A percentile compares a stretch with the other conserved stretches of the same genome.
Conservation (phyloP, 2,797 vertebrate genomes). For the Tolypeutes matacus region DNA sequence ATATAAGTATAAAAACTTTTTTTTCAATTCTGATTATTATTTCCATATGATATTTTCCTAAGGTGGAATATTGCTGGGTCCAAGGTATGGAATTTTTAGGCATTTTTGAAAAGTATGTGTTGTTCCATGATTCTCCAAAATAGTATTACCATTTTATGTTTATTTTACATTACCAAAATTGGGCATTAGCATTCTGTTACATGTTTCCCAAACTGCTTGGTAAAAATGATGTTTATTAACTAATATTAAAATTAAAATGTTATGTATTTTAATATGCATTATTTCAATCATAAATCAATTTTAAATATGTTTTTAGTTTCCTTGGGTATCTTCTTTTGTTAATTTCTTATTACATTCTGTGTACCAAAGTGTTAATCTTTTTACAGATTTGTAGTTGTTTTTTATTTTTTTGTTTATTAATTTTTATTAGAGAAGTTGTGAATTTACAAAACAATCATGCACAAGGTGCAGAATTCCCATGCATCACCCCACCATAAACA, state of each 20-base stretch:
- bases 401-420: not conserved
- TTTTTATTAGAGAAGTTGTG: too few relatives aligned
- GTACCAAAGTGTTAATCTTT: not conserved
- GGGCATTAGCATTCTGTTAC: not conserved
- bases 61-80: not conserved
- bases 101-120: not conserved
- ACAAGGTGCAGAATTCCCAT: too few relatives aligned
- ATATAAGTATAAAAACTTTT: not conserved
- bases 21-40: not conserved
- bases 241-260: not conserved
- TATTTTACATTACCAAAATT: not conserved
- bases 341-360: not conserved
- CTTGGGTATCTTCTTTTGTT: not conserved
- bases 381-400: not conserved
- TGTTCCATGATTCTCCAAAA: not conserved
- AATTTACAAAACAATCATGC: too few relatives aligned
- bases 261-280: not conserved
- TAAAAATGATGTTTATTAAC: not conserved
- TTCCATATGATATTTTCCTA: not conserved
- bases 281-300: not conserved
- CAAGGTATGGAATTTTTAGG: not conserved
- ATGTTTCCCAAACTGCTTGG: not conserved
- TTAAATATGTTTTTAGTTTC: not conserved
- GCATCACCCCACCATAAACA: too few relatives aligned
- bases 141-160: not conserved